These are phyloP conservation scores for Sarcophaga bullata DNA, from an alignment of 1,140 invertebrate genomes.

Conservation along the genomic window DNA sequence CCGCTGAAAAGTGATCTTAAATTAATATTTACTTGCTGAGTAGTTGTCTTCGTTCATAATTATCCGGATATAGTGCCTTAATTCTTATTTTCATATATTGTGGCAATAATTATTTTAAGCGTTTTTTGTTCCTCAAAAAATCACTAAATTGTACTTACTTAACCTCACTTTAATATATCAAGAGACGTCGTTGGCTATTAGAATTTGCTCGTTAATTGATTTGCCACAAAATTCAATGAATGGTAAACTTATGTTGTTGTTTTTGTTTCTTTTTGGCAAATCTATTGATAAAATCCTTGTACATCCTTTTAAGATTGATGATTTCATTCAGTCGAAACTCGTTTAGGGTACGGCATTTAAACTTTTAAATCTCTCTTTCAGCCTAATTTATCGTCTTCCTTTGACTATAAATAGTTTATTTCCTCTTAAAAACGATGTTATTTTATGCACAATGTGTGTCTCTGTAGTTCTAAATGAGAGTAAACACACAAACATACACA, in stretches of 20 bases:
- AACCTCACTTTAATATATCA: no score
- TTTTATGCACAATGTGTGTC: slow-evolving; percentile 4
- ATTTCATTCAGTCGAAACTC: background rate
- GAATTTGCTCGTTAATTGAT: background rate
- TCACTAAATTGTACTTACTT: no score
- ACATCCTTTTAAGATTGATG: slow-evolving; percentile 8
- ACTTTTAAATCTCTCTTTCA: background rate
- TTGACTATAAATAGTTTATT: background rate
- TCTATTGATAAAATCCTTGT: background rate
- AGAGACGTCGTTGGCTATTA: no score
- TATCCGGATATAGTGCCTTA: no score
- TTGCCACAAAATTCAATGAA: background rate
- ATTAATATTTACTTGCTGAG: no score
- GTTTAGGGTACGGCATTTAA: no score
- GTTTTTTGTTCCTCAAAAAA: no score
- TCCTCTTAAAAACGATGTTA: background rate
- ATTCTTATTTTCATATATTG: no score
- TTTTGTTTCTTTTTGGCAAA: background rate
- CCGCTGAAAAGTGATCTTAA: no score
- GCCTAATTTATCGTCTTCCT: background rate
- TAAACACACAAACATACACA: background rate
- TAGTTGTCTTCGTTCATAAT: no score
- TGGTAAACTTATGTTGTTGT: background rate
- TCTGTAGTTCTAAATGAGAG: background rate
- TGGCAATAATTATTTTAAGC: no score